Conservation (phyloP, 2,797 vertebrate species). For the Diplodus sargus region DNA sequence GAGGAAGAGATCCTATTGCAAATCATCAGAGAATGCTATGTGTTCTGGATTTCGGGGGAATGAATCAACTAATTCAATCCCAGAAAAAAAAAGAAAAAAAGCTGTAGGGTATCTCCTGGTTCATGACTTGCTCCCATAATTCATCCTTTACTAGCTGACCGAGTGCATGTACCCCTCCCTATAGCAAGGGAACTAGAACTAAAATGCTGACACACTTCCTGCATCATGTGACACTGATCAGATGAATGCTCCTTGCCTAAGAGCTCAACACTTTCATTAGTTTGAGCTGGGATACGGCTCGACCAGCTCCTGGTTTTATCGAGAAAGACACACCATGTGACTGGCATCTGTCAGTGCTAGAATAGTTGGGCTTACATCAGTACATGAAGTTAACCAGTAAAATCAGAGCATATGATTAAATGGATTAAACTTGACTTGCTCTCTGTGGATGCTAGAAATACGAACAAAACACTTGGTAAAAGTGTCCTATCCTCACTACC, state of each 20-base stretch:
- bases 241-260: slow-evolving; percentile 75
- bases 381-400: neutral
- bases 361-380: neutral
- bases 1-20: neutral
- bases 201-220: slow-evolving; percentile 84
- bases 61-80: slow-evolving; percentile 43
- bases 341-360: slow-evolving; percentile 15
- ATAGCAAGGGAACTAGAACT: slow-evolving; percentile 71
- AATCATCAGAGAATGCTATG: neutral
- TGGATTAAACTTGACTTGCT: neutral
- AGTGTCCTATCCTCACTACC: neutral
- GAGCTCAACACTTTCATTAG: slow-evolving; percentile 65
- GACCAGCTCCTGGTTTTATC: slow-evolving; percentile 20
- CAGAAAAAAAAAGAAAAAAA: slow-evolving; percentile 23
- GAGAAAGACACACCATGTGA: slow-evolving; percentile 43
- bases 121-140: slow-evolving; percentile 62
- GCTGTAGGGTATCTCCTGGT: slow-evolving; percentile 44
- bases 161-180: slow-evolving; percentile 56
- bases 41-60: slow-evolving; percentile 21
- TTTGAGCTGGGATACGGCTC: slow-evolving; percentile 35
- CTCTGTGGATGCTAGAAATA: neutral
- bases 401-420: neutral
- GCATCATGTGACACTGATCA: slow-evolving; percentile 81
- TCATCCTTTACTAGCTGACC: slow-evolving; percentile 53
- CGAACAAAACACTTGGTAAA: neutral